phyloP scores from a whole-genome alignment of 2,113 vertebrate species.

The Tichodroma muraria region DNA sequence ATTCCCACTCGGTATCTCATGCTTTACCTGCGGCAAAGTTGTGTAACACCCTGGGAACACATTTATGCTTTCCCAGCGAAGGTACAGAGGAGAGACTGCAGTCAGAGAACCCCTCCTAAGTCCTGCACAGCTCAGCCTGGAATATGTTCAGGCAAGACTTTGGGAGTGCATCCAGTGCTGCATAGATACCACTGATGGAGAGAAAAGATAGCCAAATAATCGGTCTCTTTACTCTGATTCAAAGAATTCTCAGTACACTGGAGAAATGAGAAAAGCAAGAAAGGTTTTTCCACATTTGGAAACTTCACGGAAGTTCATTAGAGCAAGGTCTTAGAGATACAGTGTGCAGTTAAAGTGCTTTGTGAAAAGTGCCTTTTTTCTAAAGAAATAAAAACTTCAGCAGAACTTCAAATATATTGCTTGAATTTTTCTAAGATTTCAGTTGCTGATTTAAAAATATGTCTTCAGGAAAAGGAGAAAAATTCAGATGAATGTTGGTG shows the following conservation, averaged over 20 bases:
- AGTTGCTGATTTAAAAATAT: not conserved
- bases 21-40: slow-evolving; percentile 27
- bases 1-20: not conserved
- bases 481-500: not conserved
- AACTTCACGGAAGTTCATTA: not conserved
- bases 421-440: not conserved
- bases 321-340: not conserved
- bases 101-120: slow-evolving; percentile 33
- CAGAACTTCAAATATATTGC: slow-evolving; percentile 4
- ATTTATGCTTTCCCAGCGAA: not conserved
- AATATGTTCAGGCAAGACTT: slow-evolving; percentile 48
- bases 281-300: not conserved
- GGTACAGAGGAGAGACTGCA: not conserved
- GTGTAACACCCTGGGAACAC: slow-evolving; percentile 16
- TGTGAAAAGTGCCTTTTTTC: slow-evolving; percentile 3
- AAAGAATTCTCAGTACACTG: not conserved
- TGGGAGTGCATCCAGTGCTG: slow-evolving; percentile 1
- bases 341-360: not conserved
- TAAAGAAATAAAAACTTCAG: not conserved
- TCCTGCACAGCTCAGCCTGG: not conserved
- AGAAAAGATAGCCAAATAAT: not conserved
- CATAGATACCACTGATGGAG: not conserved
- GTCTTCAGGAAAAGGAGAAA: not conserved
- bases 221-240: not conserved
- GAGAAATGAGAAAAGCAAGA: not conserved